Conservation (phyloP, 2,888 invertebrate genomes). For the Thereva nobilitata region DNA sequence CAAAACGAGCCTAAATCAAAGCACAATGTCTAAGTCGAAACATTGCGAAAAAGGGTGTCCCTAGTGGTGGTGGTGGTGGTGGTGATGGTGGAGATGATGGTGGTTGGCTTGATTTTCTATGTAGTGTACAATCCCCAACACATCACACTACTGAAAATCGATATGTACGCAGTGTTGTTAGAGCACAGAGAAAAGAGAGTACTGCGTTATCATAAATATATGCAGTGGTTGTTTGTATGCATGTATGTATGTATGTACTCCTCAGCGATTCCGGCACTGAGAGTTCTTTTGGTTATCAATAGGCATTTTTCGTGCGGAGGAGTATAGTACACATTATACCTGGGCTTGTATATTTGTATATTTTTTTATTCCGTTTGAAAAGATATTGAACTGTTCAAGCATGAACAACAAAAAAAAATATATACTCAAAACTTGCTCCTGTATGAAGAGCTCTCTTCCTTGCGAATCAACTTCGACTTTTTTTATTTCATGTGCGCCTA, state of each 20-base stretch:
- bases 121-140: too few relatives aligned
- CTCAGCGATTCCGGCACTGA: neutral
- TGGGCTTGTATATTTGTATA: too few relatives aligned
- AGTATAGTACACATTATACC: too few relatives aligned
- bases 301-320: too few relatives aligned
- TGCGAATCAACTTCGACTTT: slow-evolving; percentile 7
- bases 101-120: too few relatives aligned
- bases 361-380: too few relatives aligned
- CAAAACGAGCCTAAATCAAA: neutral
- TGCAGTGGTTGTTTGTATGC: neutral
- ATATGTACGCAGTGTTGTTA: slow-evolving; percentile 21
- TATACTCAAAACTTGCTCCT: too few relatives aligned
- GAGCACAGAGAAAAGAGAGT: neutral
- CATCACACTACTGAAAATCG: slow-evolving; percentile 15
- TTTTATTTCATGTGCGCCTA: too few relatives aligned
- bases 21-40: slow-evolving; percentile 1
- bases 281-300: neutral
- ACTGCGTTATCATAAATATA: slow-evolving; percentile 11
- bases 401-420: too few relatives aligned
- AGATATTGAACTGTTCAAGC: too few relatives aligned
- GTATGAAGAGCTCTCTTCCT: neutral
- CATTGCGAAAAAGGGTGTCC: slow-evolving; percentile 2
- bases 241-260: neutral
- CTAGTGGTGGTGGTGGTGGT: too few relatives aligned
- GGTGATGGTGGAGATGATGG: too few relatives aligned